Evolutionary conservation across 2,113 vertebrate genomes (phyloP).

Genomic region (Antigone vipio): DNA sequence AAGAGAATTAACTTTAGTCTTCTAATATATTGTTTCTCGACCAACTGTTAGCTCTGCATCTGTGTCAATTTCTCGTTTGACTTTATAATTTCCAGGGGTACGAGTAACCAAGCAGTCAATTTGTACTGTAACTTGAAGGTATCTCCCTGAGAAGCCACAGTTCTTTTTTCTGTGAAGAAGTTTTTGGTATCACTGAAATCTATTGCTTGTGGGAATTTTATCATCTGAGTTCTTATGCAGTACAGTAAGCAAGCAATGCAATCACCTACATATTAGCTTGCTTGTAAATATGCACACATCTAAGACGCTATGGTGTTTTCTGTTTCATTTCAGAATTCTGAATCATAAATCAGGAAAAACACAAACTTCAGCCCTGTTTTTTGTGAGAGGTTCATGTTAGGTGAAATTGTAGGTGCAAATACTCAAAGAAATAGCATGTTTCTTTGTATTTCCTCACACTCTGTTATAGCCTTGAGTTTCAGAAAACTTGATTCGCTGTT

Average conservation of each 20-base stretch:
- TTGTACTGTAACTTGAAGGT: not conserved
- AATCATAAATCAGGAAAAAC: not conserved
- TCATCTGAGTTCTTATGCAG: not conserved
- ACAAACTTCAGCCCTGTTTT: not conserved
- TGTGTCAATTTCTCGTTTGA: conserved; percentile 34
- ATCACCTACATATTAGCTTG: not conserved
- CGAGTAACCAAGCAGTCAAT: not conserved
- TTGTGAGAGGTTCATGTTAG: not conserved
- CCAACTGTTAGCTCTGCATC: conserved; percentile 19
- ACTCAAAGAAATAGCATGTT: not conserved
- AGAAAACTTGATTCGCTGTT: not conserved
- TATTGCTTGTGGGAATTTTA: not conserved
- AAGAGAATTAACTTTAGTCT: conserved; percentile 15
- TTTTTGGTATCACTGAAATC: not conserved
- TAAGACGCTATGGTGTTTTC: not conserved
- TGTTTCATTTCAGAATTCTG: not conserved
- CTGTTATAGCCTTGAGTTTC: not conserved
- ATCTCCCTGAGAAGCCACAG: not conserved
- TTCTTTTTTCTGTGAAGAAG: not conserved
- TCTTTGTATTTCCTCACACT: not conserved
- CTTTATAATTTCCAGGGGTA: conserved; percentile 18
- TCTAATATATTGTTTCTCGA: conserved; percentile 2
- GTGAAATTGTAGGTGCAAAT: not conserved
- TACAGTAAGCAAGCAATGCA: not conserved
- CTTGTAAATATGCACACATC: not conserved